Evolutionary conservation across 2,888 invertebrate species (phyloP).

Genomic region (Rotaria socialis): DNA sequence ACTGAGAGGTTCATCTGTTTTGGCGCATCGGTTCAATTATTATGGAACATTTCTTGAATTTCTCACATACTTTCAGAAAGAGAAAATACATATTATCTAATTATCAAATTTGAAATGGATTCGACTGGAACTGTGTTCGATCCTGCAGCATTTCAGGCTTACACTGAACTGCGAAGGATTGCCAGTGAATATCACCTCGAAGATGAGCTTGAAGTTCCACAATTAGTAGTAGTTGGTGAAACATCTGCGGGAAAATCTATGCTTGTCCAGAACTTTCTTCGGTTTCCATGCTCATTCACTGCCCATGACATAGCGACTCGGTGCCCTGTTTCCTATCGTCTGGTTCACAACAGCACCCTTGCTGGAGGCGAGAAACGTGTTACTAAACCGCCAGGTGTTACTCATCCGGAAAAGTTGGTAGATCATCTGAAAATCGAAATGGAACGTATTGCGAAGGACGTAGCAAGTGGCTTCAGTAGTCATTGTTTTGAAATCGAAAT

Average conservation of each 20-base stretch:
- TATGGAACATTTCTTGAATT: too few species aligned
- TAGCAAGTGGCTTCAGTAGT: not conserved
- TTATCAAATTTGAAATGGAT: too few species aligned
- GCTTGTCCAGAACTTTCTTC: not conserved
- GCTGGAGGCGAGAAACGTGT: not conserved
- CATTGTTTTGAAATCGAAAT: not conserved
- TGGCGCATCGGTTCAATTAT: too few species aligned
- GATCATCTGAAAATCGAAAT: not conserved
- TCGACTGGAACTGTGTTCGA: not conserved
- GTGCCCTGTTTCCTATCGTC: not conserved
- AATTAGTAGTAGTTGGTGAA: not conserved
- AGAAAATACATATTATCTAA: too few species aligned
- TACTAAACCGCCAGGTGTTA: not conserved
- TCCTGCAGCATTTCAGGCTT: not conserved
- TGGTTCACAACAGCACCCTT: not conserved
- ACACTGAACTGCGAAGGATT: not conserved
- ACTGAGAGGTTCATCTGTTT: too few species aligned
- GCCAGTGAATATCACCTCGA: not conserved
- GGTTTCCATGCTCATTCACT: conserved; percentile 26
- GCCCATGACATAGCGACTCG: not conserved
- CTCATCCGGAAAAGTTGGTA: not conserved
- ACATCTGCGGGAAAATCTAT: not conserved
- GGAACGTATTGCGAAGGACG: not conserved
- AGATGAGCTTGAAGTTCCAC: not conserved
- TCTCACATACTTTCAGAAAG: too few species aligned